These are phyloP conservation scores for Danionella dracula DNA, from an alignment of 2,797 vertebrate species.

Conservation along the genomic window DNA sequence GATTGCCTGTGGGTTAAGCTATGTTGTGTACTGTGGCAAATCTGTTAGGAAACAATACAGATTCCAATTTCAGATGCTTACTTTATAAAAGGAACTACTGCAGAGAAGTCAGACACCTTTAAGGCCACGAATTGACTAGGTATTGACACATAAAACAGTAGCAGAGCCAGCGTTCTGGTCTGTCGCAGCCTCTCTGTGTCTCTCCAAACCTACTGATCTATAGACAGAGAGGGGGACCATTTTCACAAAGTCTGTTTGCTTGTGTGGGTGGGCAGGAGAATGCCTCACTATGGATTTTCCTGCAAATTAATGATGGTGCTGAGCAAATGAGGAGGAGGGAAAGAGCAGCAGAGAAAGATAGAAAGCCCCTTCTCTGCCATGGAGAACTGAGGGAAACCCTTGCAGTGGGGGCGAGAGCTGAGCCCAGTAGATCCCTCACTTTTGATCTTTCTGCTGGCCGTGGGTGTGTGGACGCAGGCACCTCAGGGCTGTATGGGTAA, in stretches of 20 bases:
- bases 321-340: conserved; percentile 47
- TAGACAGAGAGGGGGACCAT: conserved; percentile 20
- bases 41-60: neutral
- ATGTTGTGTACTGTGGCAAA: neutral
- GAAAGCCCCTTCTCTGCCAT: conserved; percentile 13
- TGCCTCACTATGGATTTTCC: conserved; percentile 69
- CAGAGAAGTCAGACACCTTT: conserved; percentile 25
- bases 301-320: conserved; percentile 65
- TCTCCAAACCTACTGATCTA: conserved; percentile 32
- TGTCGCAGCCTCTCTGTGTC: conserved; percentile 28
- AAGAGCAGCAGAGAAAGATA: conserved; percentile 33
- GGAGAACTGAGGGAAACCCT: conserved; percentile 55
- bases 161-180: conserved; percentile 15
- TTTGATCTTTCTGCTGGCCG: conserved; percentile 48
- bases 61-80: neutral
- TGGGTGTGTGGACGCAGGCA: conserved; percentile 62
- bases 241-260: conserved; percentile 29
- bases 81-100: neutral
- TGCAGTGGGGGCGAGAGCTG: conserved; percentile 54
- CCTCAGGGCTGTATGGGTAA: conserved; percentile 53
- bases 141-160: conserved; percentile 34
- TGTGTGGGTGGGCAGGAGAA: conserved; percentile 60
- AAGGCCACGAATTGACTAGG: conserved; percentile 38
- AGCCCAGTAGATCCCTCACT: conserved; percentile 51
- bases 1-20: neutral